These are phyloP conservation scores for Hippocampus zosterae DNA, from an alignment of 2,113 vertebrate genomes.

Conservation along the genomic window DNA sequence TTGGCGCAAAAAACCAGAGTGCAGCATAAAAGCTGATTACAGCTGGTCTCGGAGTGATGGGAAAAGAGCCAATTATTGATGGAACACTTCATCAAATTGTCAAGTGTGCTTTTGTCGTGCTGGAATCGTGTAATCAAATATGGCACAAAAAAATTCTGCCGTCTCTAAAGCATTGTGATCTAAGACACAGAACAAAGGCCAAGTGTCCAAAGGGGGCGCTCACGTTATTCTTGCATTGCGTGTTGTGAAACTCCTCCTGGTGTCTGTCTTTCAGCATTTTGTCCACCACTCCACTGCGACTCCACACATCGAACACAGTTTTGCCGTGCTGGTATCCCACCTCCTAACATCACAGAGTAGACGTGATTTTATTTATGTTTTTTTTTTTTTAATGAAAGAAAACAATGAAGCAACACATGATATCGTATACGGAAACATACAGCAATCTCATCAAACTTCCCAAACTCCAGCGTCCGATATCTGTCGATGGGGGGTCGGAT, in stretches of 20 bases:
- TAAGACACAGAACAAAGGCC: background rate
- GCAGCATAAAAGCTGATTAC: conserved; percentile 11
- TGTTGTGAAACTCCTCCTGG: conserved; percentile 80
- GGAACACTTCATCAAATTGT: conserved; percentile 11
- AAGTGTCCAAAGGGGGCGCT: conserved; percentile 6
- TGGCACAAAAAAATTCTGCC: background rate
- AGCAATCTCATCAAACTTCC: conserved; percentile 91
- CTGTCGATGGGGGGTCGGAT: conserved; percentile 89
- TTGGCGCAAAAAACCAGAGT: background rate
- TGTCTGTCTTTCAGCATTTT: conserved; percentile 90
- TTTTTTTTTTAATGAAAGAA: background rate
- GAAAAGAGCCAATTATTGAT: conserved; percentile 12
- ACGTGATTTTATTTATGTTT: background rate
- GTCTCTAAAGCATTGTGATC: background rate
- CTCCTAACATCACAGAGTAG: conserved; percentile 69
- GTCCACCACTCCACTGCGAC: conserved; percentile 84
- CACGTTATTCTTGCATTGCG: conserved; percentile 76
- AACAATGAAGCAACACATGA: background rate
- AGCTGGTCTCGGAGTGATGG: conserved; percentile 1
- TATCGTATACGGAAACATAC: conserved; percentile 71
- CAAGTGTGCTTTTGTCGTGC: conserved; percentile 3
- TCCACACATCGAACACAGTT: conserved; percentile 89
- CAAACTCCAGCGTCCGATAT: conserved; percentile 90
- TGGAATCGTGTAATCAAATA: background rate
- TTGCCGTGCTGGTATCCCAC: conserved; percentile 92